Base-by-base conservation (phyloP, 1,140 invertebrate genomes). In the Sycophila sp. region DNA sequence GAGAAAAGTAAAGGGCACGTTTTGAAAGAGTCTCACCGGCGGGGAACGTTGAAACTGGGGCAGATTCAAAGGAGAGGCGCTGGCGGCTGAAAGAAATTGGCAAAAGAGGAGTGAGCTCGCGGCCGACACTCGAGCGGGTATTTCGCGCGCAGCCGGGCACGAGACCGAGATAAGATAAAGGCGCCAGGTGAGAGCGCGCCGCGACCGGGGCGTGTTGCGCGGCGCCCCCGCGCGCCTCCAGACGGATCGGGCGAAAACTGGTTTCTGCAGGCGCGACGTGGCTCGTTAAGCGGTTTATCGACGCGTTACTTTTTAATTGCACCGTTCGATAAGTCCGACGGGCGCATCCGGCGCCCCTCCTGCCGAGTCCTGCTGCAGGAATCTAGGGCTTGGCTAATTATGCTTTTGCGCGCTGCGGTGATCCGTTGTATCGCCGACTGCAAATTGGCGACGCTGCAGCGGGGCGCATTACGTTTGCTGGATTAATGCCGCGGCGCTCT, bases 271-370 rank as follows among this genome's bases (percentile, higher is more conserved):
- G n/a, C 15, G 40, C 40, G 40, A 26, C n/a, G n/a, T n/a, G n/a
- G 60, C 45, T 64, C 28, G 42, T 64, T 64, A 64, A 2, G 4
- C 51, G 24, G 49, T 55, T 65, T 40, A 65, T 65, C 13, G 36
- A 42, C 11, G 51, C 51, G 38, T 66, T 40, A 28, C 15, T 55
- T 66, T 66, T 66, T 66, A 56, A 66, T 66, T 56, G 32, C 47
- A 11, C 15, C 17, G 15, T 28, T 11, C 17, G 22, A 28, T 32
- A 4, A 49, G 15, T 19, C 10, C 47, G 22, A 8, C 13, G 47
- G 19, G 4, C 45, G 45, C n/a, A n/a, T n/a, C n/a, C n/a, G n/a
- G n/a, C n/a, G n/a, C n/a, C n/a, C n/a, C n/a, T n/a, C n/a, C n/a
- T n/a, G n/a, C n/a, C n/a, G n/a, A n/a, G n/a, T n/a, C n/a, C n/a